Evolutionary conservation across 2,113 vertebrate genomes (phyloP).

Genomic region (Suncus etruscus): DNA sequence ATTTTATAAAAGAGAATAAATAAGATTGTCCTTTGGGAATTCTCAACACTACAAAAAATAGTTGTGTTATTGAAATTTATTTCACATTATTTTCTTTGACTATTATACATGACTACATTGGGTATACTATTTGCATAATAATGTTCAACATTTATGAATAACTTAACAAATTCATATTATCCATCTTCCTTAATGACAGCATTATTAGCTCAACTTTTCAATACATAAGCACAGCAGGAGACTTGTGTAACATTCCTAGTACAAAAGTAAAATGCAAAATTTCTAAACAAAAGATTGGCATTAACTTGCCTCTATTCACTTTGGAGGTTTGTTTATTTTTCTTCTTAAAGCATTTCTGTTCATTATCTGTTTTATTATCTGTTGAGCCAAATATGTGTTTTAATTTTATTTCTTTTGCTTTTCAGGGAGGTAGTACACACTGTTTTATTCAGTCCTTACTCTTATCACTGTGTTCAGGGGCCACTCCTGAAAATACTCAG

Average conservation of each 20-base stretch:
- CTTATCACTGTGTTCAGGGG: no score
- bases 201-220: conserved; percentile 29
- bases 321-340: background rate
- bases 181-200: background rate
- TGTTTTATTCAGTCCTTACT: no score
- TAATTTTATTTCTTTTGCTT: no score
- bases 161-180: conserved; percentile 48
- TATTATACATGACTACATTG: background rate
- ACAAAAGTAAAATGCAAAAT: background rate
- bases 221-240: conserved; percentile 9
- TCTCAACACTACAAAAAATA: conserved; percentile 6
- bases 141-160: conserved; percentile 30
- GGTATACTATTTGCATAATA: conserved; percentile 9
- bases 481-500: no score
- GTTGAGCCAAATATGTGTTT: background rate
- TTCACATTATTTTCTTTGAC: background rate
- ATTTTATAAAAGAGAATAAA: conserved; percentile 4
- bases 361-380: background rate
- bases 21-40: background rate
- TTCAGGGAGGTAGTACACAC: no score
- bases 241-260: background rate
- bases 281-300: background rate
- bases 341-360: background rate
- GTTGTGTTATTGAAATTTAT: background rate
- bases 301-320: background rate